Percentiles rank a stretch among this genome's conserved stretches.
These are phyloP conservation scores for Busseola fusca DNA, from an alignment of 2,888 invertebrate species.

Conservation along the genomic window DNA sequence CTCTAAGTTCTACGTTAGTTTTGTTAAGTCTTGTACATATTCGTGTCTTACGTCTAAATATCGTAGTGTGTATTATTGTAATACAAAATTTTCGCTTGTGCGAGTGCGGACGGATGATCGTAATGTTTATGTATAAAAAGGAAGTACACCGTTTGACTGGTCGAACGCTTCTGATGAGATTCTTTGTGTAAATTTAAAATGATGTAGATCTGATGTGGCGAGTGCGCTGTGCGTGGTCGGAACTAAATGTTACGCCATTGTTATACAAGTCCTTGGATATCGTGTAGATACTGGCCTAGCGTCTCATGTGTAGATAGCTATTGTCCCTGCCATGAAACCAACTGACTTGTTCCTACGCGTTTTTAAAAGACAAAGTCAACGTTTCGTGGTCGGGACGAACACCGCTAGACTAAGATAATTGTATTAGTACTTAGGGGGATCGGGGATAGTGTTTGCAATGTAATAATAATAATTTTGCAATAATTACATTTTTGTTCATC, in stretches of 20 bases:
- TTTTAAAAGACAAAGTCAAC: slow-evolving; percentile 51
- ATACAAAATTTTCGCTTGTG: slow-evolving; percentile 65
- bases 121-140: slow-evolving; percentile 59
- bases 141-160: slow-evolving; percentile 60
- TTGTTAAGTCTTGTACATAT: slow-evolving; percentile 73
- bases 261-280: slow-evolving; percentile 58
- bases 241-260: slow-evolving; percentile 59
- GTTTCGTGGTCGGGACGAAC: slow-evolving; percentile 49
- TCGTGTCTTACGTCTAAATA: slow-evolving; percentile 70
- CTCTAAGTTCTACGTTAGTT: slow-evolving; percentile 56
- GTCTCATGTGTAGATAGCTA: slow-evolving; percentile 59
- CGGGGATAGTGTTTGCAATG: slow-evolving; percentile 73
- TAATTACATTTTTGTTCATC: slow-evolving; percentile 69
- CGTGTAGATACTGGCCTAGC: slow-evolving; percentile 71
- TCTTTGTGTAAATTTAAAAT: slow-evolving; percentile 65
- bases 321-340: slow-evolving; percentile 54
- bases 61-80: slow-evolving; percentile 68
- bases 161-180: slow-evolving; percentile 65
- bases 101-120: slow-evolving; percentile 62
- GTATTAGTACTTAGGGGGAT: slow-evolving; percentile 83
- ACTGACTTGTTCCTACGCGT: slow-evolving; percentile 41
- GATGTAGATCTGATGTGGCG: slow-evolving; percentile 71
- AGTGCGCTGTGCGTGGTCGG: slow-evolving; percentile 65
- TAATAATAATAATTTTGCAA: slow-evolving; percentile 76
- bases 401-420: slow-evolving; percentile 74